These are phyloP conservation scores for Pomacea canaliculata DNA, from an alignment of 2,888 invertebrate genomes.

Conservation along the genomic window DNA sequence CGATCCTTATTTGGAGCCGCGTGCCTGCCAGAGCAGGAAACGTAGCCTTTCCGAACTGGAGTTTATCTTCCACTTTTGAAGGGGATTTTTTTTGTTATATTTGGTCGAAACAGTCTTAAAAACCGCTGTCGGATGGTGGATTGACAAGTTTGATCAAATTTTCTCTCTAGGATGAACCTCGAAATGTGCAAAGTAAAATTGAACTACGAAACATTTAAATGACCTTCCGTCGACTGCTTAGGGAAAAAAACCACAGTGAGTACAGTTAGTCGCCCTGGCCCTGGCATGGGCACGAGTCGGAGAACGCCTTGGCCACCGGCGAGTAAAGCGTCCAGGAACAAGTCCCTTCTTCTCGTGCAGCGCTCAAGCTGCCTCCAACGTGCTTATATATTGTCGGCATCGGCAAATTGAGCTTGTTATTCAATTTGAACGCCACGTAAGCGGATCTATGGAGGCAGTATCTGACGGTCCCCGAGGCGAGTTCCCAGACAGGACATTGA, in stretches of 20 bases:
- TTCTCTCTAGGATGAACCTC: background rate
- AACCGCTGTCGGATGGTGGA: background rate
- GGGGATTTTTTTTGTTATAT: too few relatives aligned
- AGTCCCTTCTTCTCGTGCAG: background rate
- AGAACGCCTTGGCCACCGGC: background rate
- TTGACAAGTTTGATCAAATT: constrained; percentile 12
- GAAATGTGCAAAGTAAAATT: constrained; percentile 1
- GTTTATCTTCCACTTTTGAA: too few relatives aligned
- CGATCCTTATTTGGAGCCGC: too few relatives aligned
- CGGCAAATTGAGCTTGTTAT: constrained; percentile 7
- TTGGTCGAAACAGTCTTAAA: too few relatives aligned
- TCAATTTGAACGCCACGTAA: constrained; percentile 6
- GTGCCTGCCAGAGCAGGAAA: too few relatives aligned
- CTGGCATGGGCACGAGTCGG: background rate
- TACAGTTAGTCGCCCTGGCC: background rate
- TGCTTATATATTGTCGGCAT: background rate
- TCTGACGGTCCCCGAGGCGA: background rate
- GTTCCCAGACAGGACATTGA: background rate
- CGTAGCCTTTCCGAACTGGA: too few relatives aligned
- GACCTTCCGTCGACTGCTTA: background rate
- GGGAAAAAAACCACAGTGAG: background rate
- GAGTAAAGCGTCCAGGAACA: background rate
- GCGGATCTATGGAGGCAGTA: constrained; percentile 1
- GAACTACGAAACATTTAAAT: background rate
- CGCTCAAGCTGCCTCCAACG: background rate